Conservation (phyloP, 1,140 invertebrate species). For the Sitophilus oryzae region DNA sequence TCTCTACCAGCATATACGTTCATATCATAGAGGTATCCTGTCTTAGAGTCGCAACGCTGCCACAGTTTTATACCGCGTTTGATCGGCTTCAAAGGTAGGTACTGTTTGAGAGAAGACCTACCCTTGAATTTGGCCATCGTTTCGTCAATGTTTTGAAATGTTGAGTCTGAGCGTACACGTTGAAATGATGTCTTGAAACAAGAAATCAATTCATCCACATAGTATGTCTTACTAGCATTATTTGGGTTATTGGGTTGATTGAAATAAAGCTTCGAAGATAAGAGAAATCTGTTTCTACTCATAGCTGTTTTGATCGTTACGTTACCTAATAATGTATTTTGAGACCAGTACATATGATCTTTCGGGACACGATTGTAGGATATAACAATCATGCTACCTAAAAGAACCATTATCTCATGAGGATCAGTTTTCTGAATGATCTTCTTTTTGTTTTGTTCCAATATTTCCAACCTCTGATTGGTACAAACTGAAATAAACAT, state of each 20-base stretch:
- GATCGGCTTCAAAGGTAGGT: conserved; percentile 37
- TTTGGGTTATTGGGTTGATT: conserved; percentile 23
- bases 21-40: conserved; percentile 34
- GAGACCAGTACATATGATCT: no score
- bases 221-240: conserved; percentile 27
- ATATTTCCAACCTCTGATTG: no score
- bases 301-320: conserved; percentile 29
- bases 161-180: conserved; percentile 14
- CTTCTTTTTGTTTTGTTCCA: no score
- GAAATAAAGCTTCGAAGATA: conserved; percentile 35
- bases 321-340: no score
- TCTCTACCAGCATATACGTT: conserved; percentile 34
- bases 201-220: conserved; percentile 33
- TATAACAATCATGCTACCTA: no score
- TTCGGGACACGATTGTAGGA: no score
- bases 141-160: conserved; percentile 27
- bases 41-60: conserved; percentile 31
- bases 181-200: conserved; percentile 30
- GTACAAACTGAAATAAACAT: no score
- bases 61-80: conserved; percentile 42
- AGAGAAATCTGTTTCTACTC: conserved; percentile 28
- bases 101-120: conserved; percentile 34
- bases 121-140: no score
- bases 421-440: no score
- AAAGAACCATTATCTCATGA: no score